phyloP scores from a whole-genome alignment of 1,140 invertebrate species.

The Conus ventricosus region DNA sequence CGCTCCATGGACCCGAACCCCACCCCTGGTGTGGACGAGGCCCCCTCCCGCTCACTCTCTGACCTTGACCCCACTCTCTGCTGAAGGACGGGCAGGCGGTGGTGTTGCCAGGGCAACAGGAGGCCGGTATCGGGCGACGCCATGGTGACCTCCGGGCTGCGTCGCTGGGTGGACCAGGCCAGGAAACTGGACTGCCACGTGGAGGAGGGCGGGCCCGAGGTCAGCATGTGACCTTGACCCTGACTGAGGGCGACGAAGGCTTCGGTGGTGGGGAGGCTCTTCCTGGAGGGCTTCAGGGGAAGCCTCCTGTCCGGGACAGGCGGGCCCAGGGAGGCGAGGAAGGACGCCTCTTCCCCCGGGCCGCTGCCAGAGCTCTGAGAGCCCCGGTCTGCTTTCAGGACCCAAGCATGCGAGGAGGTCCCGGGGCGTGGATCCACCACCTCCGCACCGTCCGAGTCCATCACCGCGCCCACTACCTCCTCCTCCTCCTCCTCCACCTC shows the following conservation, averaged over 20 bases:
- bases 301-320: background rate
- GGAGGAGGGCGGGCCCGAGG: background rate
- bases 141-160: background rate
- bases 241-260: background rate
- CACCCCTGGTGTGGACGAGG: background rate
- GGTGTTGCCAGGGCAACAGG: background rate
- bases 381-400: background rate
- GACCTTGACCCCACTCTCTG: background rate
- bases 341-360: background rate
- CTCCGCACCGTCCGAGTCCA: background rate
- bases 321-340: background rate
- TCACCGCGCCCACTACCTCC: background rate
- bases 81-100: background rate
- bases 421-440: background rate
- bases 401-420: background rate
- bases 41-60: background rate
- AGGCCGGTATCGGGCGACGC: background rate
- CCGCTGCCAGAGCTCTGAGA: background rate
- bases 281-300: background rate
- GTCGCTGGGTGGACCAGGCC: background rate
- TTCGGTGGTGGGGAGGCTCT: background rate
- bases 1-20: background rate
- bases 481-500: background rate
- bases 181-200: constrained; percentile 4
- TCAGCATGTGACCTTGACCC: background rate